These are phyloP conservation scores for Tenthredo scrophulariae DNA, from an alignment of 2,888 invertebrate species.

Conservation along the genomic window DNA sequence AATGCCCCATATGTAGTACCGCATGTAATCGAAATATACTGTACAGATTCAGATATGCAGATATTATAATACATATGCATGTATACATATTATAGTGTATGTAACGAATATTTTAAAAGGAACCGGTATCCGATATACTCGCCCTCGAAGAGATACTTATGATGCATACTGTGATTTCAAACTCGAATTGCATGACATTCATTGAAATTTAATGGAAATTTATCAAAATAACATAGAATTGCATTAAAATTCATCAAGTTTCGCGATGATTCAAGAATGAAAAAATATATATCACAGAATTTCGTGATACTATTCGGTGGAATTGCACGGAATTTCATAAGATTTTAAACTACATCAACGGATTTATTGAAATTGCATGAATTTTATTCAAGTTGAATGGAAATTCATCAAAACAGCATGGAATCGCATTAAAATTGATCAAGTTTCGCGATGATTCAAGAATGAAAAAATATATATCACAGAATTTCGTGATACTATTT, in stretches of 20 bases:
- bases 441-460: not conserved
- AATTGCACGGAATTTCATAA: not conserved
- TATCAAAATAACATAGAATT: not conserved
- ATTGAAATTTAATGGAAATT: not conserved
- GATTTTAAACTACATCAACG: not conserved
- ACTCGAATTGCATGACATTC: not conserved
- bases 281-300: not conserved
- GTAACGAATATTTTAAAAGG: not conserved
- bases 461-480: not conserved
- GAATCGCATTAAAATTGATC: not conserved
- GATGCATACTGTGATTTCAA: not conserved
- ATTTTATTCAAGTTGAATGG: not conserved
- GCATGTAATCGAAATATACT: not conserved
- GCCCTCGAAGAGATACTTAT: not conserved
- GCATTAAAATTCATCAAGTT: not conserved
- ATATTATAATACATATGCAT: slow-evolving; percentile 1
- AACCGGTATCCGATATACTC: not conserved
- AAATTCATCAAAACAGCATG: not conserved
- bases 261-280: not conserved
- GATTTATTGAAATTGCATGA: not conserved
- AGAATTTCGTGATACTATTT: not conserved
- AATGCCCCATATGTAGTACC: not conserved
- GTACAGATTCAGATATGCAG: not conserved
- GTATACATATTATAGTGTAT: not conserved
- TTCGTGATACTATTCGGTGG: not conserved